These are phyloP conservation scores for Drosophila tani DNA, from an alignment of 1,140 invertebrate species.

Conservation along the genomic window DNA sequence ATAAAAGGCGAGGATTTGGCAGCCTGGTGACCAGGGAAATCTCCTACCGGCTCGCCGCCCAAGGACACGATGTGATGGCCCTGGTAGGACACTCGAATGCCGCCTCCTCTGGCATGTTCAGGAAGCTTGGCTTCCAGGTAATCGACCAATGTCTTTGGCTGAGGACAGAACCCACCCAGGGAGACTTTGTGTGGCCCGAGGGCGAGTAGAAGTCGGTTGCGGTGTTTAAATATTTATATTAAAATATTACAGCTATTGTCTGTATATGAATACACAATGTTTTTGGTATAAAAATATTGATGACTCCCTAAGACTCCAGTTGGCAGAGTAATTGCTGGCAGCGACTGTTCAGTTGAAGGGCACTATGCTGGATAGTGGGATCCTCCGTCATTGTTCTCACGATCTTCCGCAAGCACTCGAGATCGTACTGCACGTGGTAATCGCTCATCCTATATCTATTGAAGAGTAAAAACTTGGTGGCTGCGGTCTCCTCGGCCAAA, in stretches of 20 bases:
- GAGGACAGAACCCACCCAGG: constrained; percentile 34
- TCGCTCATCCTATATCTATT: constrained; percentile 65
- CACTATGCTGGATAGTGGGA: constrained; percentile 48
- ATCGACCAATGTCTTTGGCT: constrained; percentile 74
- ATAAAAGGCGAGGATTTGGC: constrained; percentile 82
- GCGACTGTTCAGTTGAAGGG: constrained; percentile 38
- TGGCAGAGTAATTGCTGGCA: constrained; percentile 34
- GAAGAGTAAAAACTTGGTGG: constrained; percentile 65
- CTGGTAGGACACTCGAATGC: constrained; percentile 68
- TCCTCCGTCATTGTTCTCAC: constrained; percentile 56
- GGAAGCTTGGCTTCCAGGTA: constrained; percentile 76
- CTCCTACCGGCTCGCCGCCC: constrained; percentile 64
- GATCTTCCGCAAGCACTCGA: constrained; percentile 52
- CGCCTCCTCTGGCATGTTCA: constrained; percentile 72
- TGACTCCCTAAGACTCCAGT: constrained; percentile 17
- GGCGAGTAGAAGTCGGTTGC: constrained; percentile 40
- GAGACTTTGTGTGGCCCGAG: constrained; percentile 53
- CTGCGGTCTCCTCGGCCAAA: constrained; percentile 64
- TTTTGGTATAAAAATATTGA: constrained; percentile 79
- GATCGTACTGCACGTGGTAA: constrained; percentile 67
- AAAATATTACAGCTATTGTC: constrained; percentile 58
- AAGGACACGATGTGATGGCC: constrained; percentile 79
- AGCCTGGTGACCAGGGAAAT: constrained; percentile 74
- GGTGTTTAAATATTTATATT: constrained; percentile 43
- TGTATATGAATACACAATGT: constrained; percentile 76